These are phyloP conservation scores for Saturnia pavonia DNA, from an alignment of 2,888 invertebrate genomes.

Conservation along the genomic window DNA sequence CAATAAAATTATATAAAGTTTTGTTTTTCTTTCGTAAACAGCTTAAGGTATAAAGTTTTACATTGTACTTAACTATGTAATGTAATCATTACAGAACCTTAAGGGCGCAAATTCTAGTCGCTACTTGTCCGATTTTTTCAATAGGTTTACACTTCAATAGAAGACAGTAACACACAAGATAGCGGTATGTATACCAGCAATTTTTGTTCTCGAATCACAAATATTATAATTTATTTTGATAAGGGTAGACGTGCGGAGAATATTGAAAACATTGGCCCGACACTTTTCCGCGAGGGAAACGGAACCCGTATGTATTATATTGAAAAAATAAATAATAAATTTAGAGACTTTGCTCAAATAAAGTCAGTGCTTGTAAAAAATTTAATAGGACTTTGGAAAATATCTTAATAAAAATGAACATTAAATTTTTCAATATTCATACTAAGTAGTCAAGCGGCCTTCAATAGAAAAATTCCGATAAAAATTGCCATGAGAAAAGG, in stretches of 20 bases:
- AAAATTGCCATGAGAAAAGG: conserved; percentile 3
- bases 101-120: no score
- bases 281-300: not conserved
- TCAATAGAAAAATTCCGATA: conserved; percentile 11
- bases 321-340: not conserved
- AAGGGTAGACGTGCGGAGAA: conserved; percentile 14
- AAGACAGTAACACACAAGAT: not conserved
- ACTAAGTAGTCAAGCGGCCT: not conserved
- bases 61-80: no score
- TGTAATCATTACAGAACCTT: no score
- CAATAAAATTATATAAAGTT: no score
- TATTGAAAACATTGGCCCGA: conserved; percentile 6
- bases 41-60: no score
- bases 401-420: not conserved
- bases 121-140: no score
- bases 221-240: conserved; percentile 18
- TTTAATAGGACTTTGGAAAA: not conserved
- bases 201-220: conserved; percentile 9
- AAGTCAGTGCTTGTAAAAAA: not conserved
- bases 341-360: not conserved
- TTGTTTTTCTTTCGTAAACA: no score
- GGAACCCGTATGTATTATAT: not conserved
- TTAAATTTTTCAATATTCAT: conserved; percentile 1
- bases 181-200: conserved; percentile 9
- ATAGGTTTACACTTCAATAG: not conserved